These are phyloP conservation scores for Smutsia gigantea DNA, from an alignment of 2,797 vertebrate species.

Conservation along the genomic window DNA sequence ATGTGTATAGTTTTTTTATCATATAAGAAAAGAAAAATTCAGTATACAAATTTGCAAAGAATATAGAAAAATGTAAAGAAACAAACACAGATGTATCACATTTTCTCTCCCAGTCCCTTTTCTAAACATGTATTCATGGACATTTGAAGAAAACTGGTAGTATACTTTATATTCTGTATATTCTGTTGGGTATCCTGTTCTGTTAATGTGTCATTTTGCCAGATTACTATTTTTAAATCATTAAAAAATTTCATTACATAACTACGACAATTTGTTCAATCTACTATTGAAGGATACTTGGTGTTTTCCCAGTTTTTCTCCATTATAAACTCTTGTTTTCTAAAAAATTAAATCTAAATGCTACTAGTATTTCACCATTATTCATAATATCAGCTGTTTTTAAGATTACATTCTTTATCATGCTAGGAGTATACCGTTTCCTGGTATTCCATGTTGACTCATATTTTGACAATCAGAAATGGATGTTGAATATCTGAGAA, in stretches of 20 bases:
- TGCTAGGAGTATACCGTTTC: background rate
- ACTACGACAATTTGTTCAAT: background rate
- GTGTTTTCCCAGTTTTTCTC: background rate
- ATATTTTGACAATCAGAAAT: background rate
- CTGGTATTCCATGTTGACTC: background rate
- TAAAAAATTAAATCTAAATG: background rate
- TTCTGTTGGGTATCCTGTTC: background rate
- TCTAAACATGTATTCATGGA: background rate
- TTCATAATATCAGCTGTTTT: background rate
- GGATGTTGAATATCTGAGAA: background rate
- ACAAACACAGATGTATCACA: background rate
- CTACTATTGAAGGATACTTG: background rate
- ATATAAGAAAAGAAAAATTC: background rate
- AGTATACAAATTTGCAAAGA: background rate
- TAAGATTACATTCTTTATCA: background rate
- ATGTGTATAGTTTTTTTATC: background rate
- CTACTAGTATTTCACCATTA: background rate
- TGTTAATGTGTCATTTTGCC: background rate
- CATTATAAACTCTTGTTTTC: background rate
- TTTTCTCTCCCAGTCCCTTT: background rate
- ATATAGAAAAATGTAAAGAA: background rate
- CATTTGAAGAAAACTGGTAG: background rate
- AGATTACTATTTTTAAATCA: background rate
- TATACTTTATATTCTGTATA: background rate
- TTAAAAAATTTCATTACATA: background rate